phyloP scores from a whole-genome alignment of 2,888 invertebrate genomes.

The Parnassius mnemosyne region DNA sequence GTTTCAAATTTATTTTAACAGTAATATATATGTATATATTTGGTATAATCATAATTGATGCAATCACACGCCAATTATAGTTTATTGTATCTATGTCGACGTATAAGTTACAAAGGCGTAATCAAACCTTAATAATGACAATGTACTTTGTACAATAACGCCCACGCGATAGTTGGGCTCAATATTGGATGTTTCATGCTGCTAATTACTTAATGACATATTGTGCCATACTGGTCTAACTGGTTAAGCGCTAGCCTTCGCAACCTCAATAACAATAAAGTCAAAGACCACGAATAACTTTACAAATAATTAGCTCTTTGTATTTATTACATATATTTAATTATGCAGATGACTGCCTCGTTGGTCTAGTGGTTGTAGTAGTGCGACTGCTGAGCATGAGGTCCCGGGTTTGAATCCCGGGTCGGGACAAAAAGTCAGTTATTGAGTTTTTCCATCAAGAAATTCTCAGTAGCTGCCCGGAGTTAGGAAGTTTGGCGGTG shows the following conservation, averaged over 20 bases:
- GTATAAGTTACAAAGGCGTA: constrained; percentile 21
- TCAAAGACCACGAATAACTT: too few species aligned
- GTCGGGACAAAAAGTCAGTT: too few species aligned
- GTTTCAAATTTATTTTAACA: neutral
- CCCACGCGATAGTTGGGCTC: constrained; percentile 44
- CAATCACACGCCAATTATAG: constrained; percentile 22
- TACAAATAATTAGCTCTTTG: too few species aligned
- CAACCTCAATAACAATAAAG: constrained; percentile 6
- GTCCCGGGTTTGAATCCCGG: too few species aligned
- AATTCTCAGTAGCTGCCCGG: too few species aligned
- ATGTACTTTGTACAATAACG: constrained; percentile 30
- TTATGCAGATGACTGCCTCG: too few species aligned
- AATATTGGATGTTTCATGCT: constrained; percentile 62
- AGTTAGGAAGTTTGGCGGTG: too few species aligned
- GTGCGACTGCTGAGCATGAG: too few species aligned
- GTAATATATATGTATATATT: constrained; percentile 2
- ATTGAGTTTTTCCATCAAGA: too few species aligned
- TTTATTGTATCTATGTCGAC: constrained; percentile 21
- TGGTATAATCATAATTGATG: constrained; percentile 1
- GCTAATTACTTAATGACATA: constrained; percentile 72
- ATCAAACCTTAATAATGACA: constrained; percentile 24
- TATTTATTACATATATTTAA: too few species aligned
- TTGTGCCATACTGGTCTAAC: constrained; percentile 57
- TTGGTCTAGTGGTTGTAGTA: too few species aligned
- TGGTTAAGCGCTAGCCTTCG: constrained; percentile 15